Percentiles rank a stretch among this genome's conserved stretches.
Conservation (phyloP, 2,113 vertebrate species). For the Callospermophilus lateralis region DNA sequence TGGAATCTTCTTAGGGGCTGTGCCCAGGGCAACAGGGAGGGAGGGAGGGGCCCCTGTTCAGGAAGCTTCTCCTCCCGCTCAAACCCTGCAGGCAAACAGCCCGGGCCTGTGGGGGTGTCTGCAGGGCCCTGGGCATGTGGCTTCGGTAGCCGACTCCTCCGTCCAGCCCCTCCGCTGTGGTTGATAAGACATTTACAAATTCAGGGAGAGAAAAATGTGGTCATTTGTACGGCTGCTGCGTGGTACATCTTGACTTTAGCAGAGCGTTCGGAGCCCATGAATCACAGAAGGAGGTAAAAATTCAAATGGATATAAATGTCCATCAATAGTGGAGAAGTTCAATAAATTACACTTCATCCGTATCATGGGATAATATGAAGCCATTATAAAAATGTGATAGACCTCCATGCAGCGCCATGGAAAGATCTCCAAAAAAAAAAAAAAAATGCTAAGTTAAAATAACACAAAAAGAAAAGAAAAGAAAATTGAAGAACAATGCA, state of each 20-base stretch:
- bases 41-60: neutral
- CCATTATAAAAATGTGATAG: conserved; percentile 67
- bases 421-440: conserved; percentile 15
- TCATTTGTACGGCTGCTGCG: neutral
- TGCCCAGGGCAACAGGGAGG: neutral
- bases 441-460: conserved; percentile 51
- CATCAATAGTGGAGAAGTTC: conserved; percentile 76
- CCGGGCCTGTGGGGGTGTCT: fast-evolving
- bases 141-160: neutral
- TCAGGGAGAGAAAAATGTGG: conserved; percentile 56
- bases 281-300: conserved; percentile 75
- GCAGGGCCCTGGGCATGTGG: fast-evolving
- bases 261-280: conserved; percentile 62
- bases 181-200: conserved; percentile 74
- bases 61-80: neutral
- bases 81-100: too few relatives aligned
- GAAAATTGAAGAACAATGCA: conserved; percentile 60
- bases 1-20: neutral
- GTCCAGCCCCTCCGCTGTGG: neutral
- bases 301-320: conserved; percentile 77
- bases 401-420: neutral
- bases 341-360: conserved; percentile 69
- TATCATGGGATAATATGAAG: conserved; percentile 54
- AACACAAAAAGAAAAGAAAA: neutral
- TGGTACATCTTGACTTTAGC: conserved; percentile 65